phyloP scores from a whole-genome alignment of 2,797 vertebrate species.

The Manis crassicaudata region DNA sequence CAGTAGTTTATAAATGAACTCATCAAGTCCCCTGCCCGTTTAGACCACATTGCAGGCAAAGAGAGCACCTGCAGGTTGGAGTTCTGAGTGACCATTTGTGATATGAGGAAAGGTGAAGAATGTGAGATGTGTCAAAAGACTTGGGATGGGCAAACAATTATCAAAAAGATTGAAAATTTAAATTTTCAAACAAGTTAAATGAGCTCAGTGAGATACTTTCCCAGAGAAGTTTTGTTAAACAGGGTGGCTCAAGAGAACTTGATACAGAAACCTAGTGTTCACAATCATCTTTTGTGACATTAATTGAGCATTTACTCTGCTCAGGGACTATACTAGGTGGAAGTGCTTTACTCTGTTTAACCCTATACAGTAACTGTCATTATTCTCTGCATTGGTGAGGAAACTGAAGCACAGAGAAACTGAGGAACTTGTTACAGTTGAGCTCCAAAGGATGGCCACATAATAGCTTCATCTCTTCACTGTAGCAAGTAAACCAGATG shows the following conservation, averaged over 20 bases:
- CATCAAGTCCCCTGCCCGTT: neutral
- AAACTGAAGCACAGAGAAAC: neutral
- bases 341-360: neutral
- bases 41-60: neutral
- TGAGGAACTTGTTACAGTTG: neutral
- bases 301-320: slow-evolving; percentile 11
- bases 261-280: neutral
- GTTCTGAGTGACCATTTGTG: neutral
- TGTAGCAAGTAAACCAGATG: neutral
- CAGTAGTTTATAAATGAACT: neutral
- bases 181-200: neutral
- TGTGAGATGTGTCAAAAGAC: neutral
- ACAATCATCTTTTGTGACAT: neutral
- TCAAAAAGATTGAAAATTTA: neutral
- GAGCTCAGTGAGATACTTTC: neutral
- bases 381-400: neutral
- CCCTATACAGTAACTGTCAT: neutral
- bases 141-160: neutral
- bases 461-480: neutral
- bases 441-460: neutral
- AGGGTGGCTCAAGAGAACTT: neutral
- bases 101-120: neutral
- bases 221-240: neutral
- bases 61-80: neutral
- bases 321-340: neutral